Conservation (phyloP, 2,797 vertebrate genomes). For the Anomalospiza imberbis region DNA sequence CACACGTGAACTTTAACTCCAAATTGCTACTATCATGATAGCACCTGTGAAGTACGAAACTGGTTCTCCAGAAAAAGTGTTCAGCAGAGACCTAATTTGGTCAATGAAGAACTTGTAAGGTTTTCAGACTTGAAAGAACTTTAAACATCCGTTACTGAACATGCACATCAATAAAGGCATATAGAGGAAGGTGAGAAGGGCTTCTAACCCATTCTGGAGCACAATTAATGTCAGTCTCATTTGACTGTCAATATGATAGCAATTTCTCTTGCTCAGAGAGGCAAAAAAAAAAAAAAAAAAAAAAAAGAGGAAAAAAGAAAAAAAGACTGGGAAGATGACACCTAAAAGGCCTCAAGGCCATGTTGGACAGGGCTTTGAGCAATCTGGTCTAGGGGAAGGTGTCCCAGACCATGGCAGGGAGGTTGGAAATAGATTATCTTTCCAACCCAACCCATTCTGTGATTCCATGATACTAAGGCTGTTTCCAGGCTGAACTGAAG, state of each 20-base stretch:
- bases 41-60: not conserved
- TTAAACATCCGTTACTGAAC: not conserved
- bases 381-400: not conserved
- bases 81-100: not conserved
- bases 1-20: not conserved
- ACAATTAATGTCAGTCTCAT: not conserved
- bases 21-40: not conserved
- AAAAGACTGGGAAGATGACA: not conserved
- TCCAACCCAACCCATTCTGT: not conserved
- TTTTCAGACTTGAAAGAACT: not conserved
- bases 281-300: too few relatives aligned
- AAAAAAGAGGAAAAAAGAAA: too few relatives aligned
- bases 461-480: not conserved
- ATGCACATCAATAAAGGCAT: not conserved
- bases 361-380: not conserved
- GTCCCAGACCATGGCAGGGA: not conserved
- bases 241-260: not conserved
- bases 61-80: not conserved
- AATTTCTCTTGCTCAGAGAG: not conserved
- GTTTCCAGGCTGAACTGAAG: not conserved
- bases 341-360: not conserved
- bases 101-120: not conserved
- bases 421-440: not conserved
- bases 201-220: not conserved
- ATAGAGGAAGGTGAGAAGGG: not conserved